Percentiles rank a stretch among this genome's conserved stretches.
These are phyloP conservation scores for Lathamus discolor DNA, from an alignment of 2,113 vertebrate species.

Conservation along the genomic window DNA sequence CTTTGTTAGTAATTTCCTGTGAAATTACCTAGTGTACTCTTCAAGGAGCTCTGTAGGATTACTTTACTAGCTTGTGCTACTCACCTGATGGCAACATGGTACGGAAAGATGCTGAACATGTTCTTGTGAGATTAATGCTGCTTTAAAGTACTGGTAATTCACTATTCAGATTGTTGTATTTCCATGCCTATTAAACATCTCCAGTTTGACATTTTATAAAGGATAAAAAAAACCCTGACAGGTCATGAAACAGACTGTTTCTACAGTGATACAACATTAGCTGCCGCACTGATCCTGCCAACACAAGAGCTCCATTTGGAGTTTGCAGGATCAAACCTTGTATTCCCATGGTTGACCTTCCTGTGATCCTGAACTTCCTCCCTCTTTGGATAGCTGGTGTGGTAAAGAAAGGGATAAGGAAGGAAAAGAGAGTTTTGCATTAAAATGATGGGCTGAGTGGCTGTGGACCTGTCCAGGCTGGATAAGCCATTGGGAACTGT, in stretches of 20 bases:
- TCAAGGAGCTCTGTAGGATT: not conserved
- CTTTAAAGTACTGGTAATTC: not conserved
- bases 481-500: not conserved
- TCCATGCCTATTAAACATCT: not conserved
- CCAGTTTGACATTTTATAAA: not conserved
- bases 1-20: not conserved
- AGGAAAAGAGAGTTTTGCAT: not conserved
- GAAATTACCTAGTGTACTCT: not conserved
- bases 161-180: not conserved
- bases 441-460: not conserved
- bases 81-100: not conserved
- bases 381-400: not conserved
- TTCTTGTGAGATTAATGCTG: not conserved
- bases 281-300: not conserved
- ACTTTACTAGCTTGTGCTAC: not conserved
- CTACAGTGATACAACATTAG: not conserved
- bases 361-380: not conserved
- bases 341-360: not conserved
- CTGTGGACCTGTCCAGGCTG: not conserved
- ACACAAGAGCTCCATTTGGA: not conserved
- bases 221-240: not conserved
- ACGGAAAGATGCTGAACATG: not conserved
- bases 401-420: not conserved
- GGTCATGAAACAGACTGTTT: not conserved
- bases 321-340: not conserved